phyloP scores from a whole-genome alignment of 2,888 invertebrate species.

The Ectemnius cavifrons region DNA sequence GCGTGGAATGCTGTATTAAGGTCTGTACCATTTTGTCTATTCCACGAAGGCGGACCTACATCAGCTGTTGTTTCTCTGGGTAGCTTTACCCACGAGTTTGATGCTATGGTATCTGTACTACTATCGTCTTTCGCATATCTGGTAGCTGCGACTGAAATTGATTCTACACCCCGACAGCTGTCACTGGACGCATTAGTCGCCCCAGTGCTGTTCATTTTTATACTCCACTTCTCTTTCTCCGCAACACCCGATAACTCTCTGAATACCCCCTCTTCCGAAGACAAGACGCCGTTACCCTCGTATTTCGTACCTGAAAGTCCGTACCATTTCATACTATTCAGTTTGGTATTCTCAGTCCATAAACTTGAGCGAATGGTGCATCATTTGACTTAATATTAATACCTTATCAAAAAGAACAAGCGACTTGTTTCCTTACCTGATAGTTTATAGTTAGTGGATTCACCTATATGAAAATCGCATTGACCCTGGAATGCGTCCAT shows the following conservation, averaged over 20 bases:
- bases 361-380: no score
- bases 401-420: neutral
- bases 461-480: conserved; percentile 76
- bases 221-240: conserved; percentile 45
- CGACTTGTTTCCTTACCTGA: conserved; percentile 63
- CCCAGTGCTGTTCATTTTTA: conserved; percentile 48
- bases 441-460: conserved; percentile 68
- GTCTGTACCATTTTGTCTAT: conserved; percentile 40
- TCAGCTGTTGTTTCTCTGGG: conserved; percentile 31
- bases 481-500: conserved; percentile 69
- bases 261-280: conserved; percentile 62
- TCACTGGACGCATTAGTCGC: conserved; percentile 36
- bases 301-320: conserved; percentile 66
- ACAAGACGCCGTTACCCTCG: conserved; percentile 69
- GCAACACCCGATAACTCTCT: conserved; percentile 53
- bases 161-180: conserved; percentile 34
- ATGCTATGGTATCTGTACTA: conserved; percentile 47
- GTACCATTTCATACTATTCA: neutral
- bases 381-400: no score
- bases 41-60: conserved; percentile 29
- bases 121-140: conserved; percentile 49
- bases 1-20: conserved; percentile 31
- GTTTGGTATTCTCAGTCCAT: neutral
- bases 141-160: conserved; percentile 31
- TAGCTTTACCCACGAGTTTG: conserved; percentile 42